phyloP scores from a whole-genome alignment of 2,797 vertebrate species.

The Heliangelus exortis region DNA sequence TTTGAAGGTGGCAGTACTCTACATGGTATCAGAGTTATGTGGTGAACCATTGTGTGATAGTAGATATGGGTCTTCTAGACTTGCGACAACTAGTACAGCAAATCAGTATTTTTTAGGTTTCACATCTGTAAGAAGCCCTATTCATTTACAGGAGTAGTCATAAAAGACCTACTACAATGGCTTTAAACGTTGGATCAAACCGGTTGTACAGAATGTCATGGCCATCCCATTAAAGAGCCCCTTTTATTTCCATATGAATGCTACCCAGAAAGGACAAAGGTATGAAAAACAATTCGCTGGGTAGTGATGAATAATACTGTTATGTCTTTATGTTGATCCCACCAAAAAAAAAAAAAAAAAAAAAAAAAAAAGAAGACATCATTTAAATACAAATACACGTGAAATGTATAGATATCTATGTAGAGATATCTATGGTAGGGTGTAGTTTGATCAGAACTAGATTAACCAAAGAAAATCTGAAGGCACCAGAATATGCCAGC shows the following conservation, averaged over 20 bases:
- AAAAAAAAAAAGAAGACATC: background rate
- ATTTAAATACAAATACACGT: constrained; percentile 41
- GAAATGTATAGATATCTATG: constrained; percentile 20
- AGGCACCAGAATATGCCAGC: background rate
- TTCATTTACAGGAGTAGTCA: background rate
- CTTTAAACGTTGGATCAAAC: background rate
- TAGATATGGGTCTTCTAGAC: background rate
- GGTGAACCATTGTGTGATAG: background rate
- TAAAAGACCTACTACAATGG: background rate
- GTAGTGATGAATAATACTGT: background rate
- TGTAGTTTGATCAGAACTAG: background rate
- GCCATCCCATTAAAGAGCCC: background rate
- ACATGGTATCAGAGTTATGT: background rate
- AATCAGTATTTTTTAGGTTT: background rate
- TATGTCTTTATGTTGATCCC: constrained; percentile 54
- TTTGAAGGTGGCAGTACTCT: background rate
- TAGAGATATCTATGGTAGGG: background rate
- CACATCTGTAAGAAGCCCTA: background rate
- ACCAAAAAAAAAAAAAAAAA: background rate
- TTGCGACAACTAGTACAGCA: background rate
- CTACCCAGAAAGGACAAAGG: background rate
- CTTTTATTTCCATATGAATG: background rate
- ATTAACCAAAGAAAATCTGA: background rate
- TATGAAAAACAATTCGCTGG: background rate
- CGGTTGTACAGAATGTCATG: background rate